Base-by-base conservation (phyloP, 2,113 vertebrate genomes). In the Peromyscus californicus region DNA sequence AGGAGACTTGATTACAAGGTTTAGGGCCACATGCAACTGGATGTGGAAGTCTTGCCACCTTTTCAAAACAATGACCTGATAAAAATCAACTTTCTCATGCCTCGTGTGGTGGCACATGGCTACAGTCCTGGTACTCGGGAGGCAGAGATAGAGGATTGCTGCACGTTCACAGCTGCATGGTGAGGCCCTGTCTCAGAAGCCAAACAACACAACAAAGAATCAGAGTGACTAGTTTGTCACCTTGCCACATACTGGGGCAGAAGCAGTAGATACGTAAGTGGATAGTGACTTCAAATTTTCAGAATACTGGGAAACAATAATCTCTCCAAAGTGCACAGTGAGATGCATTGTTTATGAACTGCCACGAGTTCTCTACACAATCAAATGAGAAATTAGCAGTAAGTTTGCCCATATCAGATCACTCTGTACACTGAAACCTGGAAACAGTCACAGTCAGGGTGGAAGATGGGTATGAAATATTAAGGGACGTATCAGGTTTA, bases 401-500 rank as follows among this genome's bases (percentile, higher is more conserved):
- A 94, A 48, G 48, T 72, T 85, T 90, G 76, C 7, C 51, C 79
- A 51, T 85, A 90, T 80, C 51, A 10, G 90, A 70, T 57, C 76
- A 13, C 95, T 96, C 59, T 94, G 48, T n/a, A 45, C 1, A 0
- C 1, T n/a, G 79, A 84, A 83, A 39, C 59, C 94, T 82, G 93
- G 75, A 72, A 93, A 72, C 31, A 48, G 2, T 91, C 94, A 92
- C 91, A 90, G 96, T 91, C 95, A 93, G 98, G 95, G 97, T 97
- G 89, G 57, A 83, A 98, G 98, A 96, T 54, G 22, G 85, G 93
- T 2, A 21, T 98, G 96, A 98, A 98, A 98, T 98, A 98, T 90
- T 97, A 95, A 90, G 84, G 94, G 96, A 91, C 91, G 91, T 96
- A 88, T 97, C 94, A 91, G 90, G 98, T 98, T 98, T 98, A 98